phyloP scores from a whole-genome alignment of 2,888 invertebrate genomes.

The Drosophila ustulata region DNA sequence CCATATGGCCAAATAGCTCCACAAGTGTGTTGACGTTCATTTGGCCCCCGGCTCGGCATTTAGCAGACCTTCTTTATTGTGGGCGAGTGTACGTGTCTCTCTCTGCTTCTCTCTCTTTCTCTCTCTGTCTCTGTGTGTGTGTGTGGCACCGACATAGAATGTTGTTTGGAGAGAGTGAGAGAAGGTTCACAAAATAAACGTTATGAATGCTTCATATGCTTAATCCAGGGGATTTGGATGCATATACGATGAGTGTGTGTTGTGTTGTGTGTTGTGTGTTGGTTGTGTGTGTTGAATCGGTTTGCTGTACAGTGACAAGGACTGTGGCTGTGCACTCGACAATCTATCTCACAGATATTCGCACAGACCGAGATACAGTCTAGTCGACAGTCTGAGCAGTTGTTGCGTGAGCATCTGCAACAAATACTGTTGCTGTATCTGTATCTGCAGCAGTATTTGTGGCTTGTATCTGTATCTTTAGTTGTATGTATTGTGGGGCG shows the following conservation, averaged over 20 bases:
- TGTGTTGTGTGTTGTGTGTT: slow-evolving; percentile 17
- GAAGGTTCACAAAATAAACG: slow-evolving; percentile 72
- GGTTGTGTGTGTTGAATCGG: slow-evolving; percentile 32
- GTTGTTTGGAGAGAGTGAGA: slow-evolving; percentile 35
- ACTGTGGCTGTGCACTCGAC: slow-evolving; percentile 38
- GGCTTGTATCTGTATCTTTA: slow-evolving; percentile 23
- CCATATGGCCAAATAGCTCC: slow-evolving; percentile 57
- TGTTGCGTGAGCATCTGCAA: slow-evolving; percentile 28
- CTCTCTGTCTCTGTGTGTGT: slow-evolving; percentile 6
- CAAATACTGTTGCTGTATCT: background rate
- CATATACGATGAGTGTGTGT: slow-evolving; percentile 73
- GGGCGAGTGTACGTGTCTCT: slow-evolving; percentile 3
- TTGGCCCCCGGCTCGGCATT: slow-evolving; percentile 20
- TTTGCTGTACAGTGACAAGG: background rate
- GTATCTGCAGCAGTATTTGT: slow-evolving; percentile 21
- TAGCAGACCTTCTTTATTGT: slow-evolving; percentile 5
- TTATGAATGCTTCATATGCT: slow-evolving; percentile 84
- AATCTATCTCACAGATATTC: slow-evolving; percentile 55
- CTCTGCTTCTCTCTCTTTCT: background rate
- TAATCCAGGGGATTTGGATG: slow-evolving; percentile 85
- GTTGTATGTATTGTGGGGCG: slow-evolving; percentile 33
- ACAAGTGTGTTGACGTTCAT: slow-evolving; percentile 68
- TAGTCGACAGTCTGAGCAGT: slow-evolving; percentile 7
- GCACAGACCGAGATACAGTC: slow-evolving; percentile 10
- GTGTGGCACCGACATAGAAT: slow-evolving; percentile 37